A percentile compares a stretch with the other conserved stretches of the same genome.
Conservation (phyloP, 2,888 invertebrate species). For the Notodonta dromedarius region DNA sequence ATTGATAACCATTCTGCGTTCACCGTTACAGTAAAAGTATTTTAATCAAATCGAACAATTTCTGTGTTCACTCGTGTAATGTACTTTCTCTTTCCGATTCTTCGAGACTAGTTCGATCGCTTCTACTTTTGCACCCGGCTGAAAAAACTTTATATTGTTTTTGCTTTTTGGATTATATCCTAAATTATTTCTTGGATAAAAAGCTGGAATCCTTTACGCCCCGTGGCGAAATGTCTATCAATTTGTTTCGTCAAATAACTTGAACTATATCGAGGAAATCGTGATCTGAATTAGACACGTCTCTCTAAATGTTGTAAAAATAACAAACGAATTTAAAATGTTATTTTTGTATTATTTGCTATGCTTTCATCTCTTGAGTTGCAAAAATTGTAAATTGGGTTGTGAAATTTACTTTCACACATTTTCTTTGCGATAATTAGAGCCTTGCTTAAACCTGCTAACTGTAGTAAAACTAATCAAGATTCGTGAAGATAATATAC, state of each 20-base stretch:
- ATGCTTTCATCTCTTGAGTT: conserved; percentile 1
- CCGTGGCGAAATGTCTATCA: conserved; percentile 11
- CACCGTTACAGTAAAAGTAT: conserved; percentile 39
- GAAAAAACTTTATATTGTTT: conserved; percentile 51
- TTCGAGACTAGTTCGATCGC: conserved; percentile 49
- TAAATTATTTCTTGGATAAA: conserved; percentile 4
- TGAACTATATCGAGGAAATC: conserved; percentile 6
- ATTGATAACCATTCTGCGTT: conserved; percentile 36
- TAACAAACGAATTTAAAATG: background rate
- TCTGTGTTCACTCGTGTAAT: conserved; percentile 40
- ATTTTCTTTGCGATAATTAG: background rate
- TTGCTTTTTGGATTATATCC: conserved; percentile 45
- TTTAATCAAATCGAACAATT: conserved; percentile 52
- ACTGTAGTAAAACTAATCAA: too few relatives aligned
- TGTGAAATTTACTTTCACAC: background rate
- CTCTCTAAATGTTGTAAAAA: background rate
- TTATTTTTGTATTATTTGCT: background rate
- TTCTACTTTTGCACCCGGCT: conserved; percentile 50
- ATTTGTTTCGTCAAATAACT: conserved; percentile 13
- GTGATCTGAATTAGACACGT: conserved; percentile 9
- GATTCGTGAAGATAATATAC: too few relatives aligned
- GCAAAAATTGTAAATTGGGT: conserved; percentile 2
- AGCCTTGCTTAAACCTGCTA: too few relatives aligned
- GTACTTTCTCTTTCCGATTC: conserved; percentile 53
- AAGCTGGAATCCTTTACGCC: conserved; percentile 9